phyloP scores from a whole-genome alignment of 1,140 invertebrate species.

The Nymphalis io region DNA sequence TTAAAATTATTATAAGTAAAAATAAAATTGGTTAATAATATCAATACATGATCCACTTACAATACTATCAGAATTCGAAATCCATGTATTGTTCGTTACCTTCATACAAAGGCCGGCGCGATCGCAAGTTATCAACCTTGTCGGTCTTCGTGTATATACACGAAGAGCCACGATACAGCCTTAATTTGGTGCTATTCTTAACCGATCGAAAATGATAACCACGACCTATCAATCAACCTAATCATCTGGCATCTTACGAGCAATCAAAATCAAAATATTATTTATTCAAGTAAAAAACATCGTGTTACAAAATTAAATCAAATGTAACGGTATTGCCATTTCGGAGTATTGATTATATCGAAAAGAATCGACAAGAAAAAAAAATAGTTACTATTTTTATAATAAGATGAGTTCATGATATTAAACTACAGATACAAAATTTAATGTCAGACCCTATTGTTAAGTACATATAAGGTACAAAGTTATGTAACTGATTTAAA shows the following conservation, averaged over 20 bases:
- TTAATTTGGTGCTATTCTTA: constrained; percentile 21
- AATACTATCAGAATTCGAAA: background rate
- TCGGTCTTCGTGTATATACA: background rate
- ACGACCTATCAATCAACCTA: constrained; percentile 16
- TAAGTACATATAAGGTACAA: no score
- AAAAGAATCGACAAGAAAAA: no score
- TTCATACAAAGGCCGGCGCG: constrained; percentile 17
- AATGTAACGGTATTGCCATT: background rate
- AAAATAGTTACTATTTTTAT: no score
- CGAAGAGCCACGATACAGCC: constrained; percentile 8
- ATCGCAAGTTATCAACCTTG: constrained; percentile 4
- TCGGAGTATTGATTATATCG: background rate
- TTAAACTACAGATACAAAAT: no score
- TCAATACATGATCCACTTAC: background rate
- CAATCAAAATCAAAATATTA: background rate
- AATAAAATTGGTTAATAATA: background rate
- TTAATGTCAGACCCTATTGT: no score
- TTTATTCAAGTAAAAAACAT: no score
- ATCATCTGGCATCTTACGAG: background rate
- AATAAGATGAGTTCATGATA: no score
- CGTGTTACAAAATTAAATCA: no score
- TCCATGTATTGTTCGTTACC: background rate
- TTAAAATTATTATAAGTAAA: no score
- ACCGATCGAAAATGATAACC: background rate
- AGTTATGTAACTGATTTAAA: no score